phyloP scores from a whole-genome alignment of 2,797 vertebrate species.

The Stomatorhinus walkeri region DNA sequence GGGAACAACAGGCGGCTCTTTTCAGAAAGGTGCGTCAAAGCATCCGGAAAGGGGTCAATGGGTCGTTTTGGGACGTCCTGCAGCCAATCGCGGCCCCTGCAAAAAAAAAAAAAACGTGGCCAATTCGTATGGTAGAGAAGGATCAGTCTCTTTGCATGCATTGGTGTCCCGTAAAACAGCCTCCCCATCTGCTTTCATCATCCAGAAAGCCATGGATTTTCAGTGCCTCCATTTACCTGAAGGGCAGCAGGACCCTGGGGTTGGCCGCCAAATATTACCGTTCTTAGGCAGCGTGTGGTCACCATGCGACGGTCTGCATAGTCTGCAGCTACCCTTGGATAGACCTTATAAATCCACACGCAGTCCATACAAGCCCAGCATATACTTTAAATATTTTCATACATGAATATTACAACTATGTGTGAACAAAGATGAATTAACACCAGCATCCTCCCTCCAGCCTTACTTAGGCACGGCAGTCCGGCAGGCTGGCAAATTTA shows the following conservation, averaged over 20 bases:
- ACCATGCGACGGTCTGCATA: background rate
- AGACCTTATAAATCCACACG: background rate
- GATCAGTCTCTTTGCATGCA: conserved; percentile 10
- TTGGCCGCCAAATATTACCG: background rate
- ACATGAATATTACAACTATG: background rate
- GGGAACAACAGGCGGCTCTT: background rate
- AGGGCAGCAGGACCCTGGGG: background rate
- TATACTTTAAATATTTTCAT: background rate
- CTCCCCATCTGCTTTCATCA: conserved; percentile 12
- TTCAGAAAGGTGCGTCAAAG: background rate
- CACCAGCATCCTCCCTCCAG: background rate
- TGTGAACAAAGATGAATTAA: background rate
- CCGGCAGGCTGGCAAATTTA: background rate
- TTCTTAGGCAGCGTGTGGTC: background rate
- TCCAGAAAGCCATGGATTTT: background rate
- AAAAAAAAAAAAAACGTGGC: background rate
- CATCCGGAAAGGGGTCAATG: background rate
- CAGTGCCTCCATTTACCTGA: background rate
- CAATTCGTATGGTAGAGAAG: background rate
- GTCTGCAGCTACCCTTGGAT: background rate
- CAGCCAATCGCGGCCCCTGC: background rate
- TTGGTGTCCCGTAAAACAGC: background rate
- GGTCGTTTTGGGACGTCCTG: background rate
- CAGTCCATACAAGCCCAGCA: background rate
- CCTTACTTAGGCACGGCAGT: background rate